Percentiles rank a stretch among this genome's conserved stretches.
Conservation (phyloP, 2,113 vertebrate genomes). For the Tretioscincus oriximinensis region DNA sequence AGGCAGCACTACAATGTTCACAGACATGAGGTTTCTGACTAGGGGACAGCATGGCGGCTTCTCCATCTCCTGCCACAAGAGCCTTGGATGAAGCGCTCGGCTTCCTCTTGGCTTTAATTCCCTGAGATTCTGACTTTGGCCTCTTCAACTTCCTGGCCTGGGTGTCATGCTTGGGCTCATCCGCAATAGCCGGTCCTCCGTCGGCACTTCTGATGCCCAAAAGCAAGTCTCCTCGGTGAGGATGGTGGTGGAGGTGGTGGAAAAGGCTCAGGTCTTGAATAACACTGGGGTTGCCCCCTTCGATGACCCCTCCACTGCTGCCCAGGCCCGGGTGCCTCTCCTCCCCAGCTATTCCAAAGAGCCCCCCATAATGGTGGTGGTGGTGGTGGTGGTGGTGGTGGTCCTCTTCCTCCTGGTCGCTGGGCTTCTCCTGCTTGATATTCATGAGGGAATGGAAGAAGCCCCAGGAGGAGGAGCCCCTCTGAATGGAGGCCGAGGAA, state of each 20-base stretch:
- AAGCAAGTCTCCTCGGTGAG: slow-evolving; percentile 72
- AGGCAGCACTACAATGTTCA: slow-evolving; percentile 96
- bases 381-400: slow-evolving; percentile 67
- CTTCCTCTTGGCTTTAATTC: slow-evolving; percentile 92
- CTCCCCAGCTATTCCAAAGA: slow-evolving; percentile 73
- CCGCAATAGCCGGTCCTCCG: slow-evolving; percentile 54
- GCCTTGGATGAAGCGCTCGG: slow-evolving; percentile 80
- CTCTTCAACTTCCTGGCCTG: slow-evolving; percentile 87
- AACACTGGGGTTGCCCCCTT: slow-evolving; percentile 81
- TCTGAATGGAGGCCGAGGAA: slow-evolving; percentile 69
- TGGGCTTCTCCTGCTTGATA: slow-evolving; percentile 91
- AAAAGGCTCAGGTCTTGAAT: slow-evolving; percentile 90
- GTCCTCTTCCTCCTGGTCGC: slow-evolving; percentile 86
- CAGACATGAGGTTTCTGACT: slow-evolving; percentile 97
- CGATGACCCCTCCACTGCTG: slow-evolving; percentile 79
- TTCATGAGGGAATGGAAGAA: slow-evolving; percentile 89
- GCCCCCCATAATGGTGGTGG: slow-evolving; percentile 74
- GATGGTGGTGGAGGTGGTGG: slow-evolving; percentile 73
- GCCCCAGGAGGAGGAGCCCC: slow-evolving; percentile 76
- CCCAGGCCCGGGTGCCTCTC: slow-evolving; percentile 80
- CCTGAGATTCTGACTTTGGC: slow-evolving; percentile 91
- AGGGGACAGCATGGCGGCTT: slow-evolving; percentile 85
- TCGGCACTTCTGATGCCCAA: slow-evolving; percentile 62
- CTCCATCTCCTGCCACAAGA: slow-evolving; percentile 84
- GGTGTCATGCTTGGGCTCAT: slow-evolving; percentile 82